Evolutionary conservation across 2,888 invertebrate species (phyloP), one percentile per base, ranked within the genome.

Genomic region (Eilema caniola): DNA sequence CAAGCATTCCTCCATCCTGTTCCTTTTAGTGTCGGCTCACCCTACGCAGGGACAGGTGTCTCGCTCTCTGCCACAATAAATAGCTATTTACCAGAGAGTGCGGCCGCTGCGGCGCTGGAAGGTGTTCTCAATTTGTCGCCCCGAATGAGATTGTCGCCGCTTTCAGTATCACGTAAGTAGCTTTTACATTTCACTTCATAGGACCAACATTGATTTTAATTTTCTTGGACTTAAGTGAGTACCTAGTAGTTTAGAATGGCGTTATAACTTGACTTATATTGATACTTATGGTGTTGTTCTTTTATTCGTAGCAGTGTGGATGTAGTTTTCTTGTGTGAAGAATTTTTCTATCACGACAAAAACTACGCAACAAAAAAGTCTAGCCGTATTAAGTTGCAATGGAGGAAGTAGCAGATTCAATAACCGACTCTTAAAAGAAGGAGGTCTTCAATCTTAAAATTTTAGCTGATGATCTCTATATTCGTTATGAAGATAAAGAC

Each of bases 121-220:
- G 93, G 90, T 92, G 93, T 91, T 92, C 91, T 89, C 93, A 93
- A 95, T 95, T 94, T 94, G 94, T 94, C 93, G 91, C 84, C 83
- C 88, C 82, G 90, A 93, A 94, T 93, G 92, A 93, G 92, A 93
- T 93, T 94, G 94, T 93, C 93, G 88, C 91, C 92, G 92, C 91
- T 90, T 90, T 90, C 91, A 88, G 91, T 89, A 92, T 92, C 91
- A 92, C 89, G 89, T 89, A 92, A 93, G 91, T 93, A 92, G 92
- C 93, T 92, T 92, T 92, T 89, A 92, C 90, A 90, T 93, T 93
- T 92, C 92, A 92, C 90, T 92, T 92, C 91, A 86, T 82, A 73
- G 73, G 71, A 72, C 76, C 75, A 77, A 80, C 82, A 81, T 83
- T 83, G 85, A 84, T 86, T 86, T 83, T 81, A 77, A 77, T 80